Evolutionary conservation across 2,113 vertebrate genomes (phyloP).

Genomic region (Clupea harengus): DNA sequence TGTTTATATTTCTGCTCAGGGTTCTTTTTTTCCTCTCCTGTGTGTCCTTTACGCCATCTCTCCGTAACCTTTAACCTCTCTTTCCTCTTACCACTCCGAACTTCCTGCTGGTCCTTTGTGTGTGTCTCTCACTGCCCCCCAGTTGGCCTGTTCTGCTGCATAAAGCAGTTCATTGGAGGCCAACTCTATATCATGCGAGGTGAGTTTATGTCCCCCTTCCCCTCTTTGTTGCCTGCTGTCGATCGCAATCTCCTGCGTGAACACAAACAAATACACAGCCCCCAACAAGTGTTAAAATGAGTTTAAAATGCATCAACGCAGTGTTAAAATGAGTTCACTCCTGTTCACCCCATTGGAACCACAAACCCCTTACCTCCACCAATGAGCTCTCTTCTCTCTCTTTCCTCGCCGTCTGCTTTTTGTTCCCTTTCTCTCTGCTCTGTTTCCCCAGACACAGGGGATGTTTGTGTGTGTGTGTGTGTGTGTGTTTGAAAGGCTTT

Average conservation of each 20-base stretch:
- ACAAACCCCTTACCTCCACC: neutral
- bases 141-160: slow-evolving; percentile 98
- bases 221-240: neutral
- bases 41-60: neutral
- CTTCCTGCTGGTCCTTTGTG: slow-evolving; percentile 34
- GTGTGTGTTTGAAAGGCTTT: neutral
- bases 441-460: no score
- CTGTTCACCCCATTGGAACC: neutral
- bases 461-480: neutral
- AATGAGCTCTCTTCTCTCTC: neutral
- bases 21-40: slow-evolving; percentile 23
- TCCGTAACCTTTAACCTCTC: slow-evolving; percentile 21
- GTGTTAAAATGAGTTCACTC: neutral
- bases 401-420: neutral
- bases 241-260: neutral
- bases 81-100: slow-evolving; percentile 48
- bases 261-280: neutral
- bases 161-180: slow-evolving; percentile 98
- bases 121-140: slow-evolving; percentile 52
- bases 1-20: neutral
- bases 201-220: slow-evolving; percentile 69
- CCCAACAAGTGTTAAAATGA: no score
- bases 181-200: slow-evolving; percentile 99
- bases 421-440: neutral
- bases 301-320: neutral